Evolutionary conservation across 2,888 invertebrate genomes (phyloP).

Genomic region (Anodontia alba): DNA sequence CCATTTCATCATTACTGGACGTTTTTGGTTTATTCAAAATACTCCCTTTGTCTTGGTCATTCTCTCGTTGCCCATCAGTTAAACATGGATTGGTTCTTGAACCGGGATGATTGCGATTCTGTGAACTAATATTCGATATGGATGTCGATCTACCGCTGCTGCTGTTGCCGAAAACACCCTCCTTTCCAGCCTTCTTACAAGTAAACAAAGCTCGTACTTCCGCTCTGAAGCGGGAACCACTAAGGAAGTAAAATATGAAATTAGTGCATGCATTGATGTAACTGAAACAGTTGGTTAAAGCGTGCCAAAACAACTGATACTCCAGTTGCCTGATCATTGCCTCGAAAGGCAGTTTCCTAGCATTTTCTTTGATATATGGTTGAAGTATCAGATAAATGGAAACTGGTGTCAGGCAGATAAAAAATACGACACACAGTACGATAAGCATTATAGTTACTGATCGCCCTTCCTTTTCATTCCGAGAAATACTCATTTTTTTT

Average conservation of each 20-base stretch:
- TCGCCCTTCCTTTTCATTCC: background rate
- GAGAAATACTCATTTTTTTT: background rate
- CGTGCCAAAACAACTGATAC: slow-evolving; percentile 42
- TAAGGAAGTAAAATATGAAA: slow-evolving; percentile 72
- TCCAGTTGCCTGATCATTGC: slow-evolving; percentile 27
- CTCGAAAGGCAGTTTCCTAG: slow-evolving; percentile 9
- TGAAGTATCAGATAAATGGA: slow-evolving; percentile 32
- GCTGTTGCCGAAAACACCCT: slow-evolving; percentile 43
- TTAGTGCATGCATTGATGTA: slow-evolving; percentile 72
- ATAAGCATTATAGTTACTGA: slow-evolving; percentile 57
- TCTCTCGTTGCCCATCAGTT: no score
- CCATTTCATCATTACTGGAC: no score
- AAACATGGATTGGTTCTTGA: no score
- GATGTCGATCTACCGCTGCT: slow-evolving; percentile 6
- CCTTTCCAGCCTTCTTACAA: slow-evolving; percentile 29
- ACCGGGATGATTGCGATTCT: no score
- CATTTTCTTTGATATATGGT: slow-evolving; percentile 45
- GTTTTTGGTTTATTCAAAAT: no score
- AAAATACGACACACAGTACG: slow-evolving; percentile 60
- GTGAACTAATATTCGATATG: background rate
- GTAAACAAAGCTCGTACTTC: slow-evolving; percentile 61
- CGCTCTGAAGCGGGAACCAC: slow-evolving; percentile 69
- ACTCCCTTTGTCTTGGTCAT: no score
- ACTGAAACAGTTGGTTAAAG: slow-evolving; percentile 62
- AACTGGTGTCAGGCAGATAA: slow-evolving; percentile 66